These are phyloP conservation scores for Proteles cristata DNA, from an alignment of 2,113 vertebrate species.

Conservation along the genomic window DNA sequence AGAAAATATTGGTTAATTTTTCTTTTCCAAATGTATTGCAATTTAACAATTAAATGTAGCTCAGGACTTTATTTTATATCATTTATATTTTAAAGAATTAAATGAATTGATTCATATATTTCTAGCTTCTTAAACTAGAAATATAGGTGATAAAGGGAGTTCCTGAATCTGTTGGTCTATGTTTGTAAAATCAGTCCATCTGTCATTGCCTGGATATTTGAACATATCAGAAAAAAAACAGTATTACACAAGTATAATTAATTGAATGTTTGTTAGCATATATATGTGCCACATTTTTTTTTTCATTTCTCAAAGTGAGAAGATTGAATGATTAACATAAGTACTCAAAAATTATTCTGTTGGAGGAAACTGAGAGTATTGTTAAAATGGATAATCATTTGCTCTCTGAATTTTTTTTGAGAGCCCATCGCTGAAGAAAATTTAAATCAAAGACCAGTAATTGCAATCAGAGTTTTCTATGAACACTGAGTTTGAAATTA, in stretches of 20 bases:
- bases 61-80: conserved; percentile 21
- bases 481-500: conserved; percentile 13
- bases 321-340: conserved; percentile 12
- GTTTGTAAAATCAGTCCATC: background rate
- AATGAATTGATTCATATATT: conserved; percentile 22
- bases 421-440: background rate
- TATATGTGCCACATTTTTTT: conserved; percentile 19
- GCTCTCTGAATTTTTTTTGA: background rate
- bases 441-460: background rate
- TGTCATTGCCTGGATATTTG: background rate
- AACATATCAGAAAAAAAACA: conserved; percentile 41
- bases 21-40: background rate
- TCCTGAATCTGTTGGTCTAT: background rate
- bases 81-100: conserved; percentile 15
- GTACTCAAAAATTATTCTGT: conserved; percentile 45
- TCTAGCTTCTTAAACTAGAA: background rate
- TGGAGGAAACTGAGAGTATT: background rate
- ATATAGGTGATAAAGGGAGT: background rate
- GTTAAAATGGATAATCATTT: conserved; percentile 31
- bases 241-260: background rate
- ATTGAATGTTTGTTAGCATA: background rate
- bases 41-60: conserved; percentile 13
- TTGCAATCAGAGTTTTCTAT: conserved; percentile 31
- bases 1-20: conserved; percentile 32
- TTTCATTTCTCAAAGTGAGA: conserved; percentile 31